Conservation (phyloP, 53 echinoderm and acorn worm species). For the Holothuria leucospilota region DNA sequence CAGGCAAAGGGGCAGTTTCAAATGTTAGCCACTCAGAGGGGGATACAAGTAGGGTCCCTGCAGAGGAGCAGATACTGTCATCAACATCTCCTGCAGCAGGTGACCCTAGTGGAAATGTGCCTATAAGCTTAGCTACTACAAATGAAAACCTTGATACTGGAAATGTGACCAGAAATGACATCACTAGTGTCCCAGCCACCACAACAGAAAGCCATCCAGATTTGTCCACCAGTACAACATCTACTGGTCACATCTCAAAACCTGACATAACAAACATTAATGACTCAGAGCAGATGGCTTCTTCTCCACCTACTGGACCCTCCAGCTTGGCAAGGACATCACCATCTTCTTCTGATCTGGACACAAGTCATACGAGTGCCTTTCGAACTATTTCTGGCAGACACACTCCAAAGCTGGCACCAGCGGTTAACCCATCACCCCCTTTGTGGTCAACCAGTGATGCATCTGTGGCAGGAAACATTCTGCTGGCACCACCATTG, state of each 20-base stretch:
- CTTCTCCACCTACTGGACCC: slow-evolving; percentile 15
- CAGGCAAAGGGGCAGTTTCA: not conserved
- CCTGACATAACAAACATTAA: slow-evolving; percentile 30
- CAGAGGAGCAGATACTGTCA: not conserved
- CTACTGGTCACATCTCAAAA: slow-evolving; percentile 15
- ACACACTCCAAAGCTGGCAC: slow-evolving; percentile 38
- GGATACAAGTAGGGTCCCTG: too few species aligned
- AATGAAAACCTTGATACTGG: not conserved
- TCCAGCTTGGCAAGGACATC: not conserved
- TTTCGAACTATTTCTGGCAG: slow-evolving; percentile 72
- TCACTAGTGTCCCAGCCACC: not conserved
- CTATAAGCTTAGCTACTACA: not conserved
- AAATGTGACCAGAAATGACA: not conserved
- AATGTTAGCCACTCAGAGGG: not conserved
- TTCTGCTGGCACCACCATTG: slow-evolving; percentile 83
- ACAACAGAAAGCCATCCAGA: slow-evolving; percentile 26
- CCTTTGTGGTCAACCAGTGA: slow-evolving; percentile 94
- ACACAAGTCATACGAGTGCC: slow-evolving; percentile 72
- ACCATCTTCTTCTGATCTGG: slow-evolving; percentile 7
- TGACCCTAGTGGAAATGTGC: slow-evolving; percentile 6
- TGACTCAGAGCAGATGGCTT: not conserved
- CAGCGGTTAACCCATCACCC: slow-evolving; percentile 88
- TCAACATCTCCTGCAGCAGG: slow-evolving; percentile 6
- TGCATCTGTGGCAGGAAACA: slow-evolving; percentile 85
- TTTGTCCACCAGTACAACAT: slow-evolving; percentile 25